Evolutionary conservation across 2,888 invertebrate genomes (phyloP), one percentile per base, ranked within the genome.

Genomic region (Drosophila dives): DNA sequence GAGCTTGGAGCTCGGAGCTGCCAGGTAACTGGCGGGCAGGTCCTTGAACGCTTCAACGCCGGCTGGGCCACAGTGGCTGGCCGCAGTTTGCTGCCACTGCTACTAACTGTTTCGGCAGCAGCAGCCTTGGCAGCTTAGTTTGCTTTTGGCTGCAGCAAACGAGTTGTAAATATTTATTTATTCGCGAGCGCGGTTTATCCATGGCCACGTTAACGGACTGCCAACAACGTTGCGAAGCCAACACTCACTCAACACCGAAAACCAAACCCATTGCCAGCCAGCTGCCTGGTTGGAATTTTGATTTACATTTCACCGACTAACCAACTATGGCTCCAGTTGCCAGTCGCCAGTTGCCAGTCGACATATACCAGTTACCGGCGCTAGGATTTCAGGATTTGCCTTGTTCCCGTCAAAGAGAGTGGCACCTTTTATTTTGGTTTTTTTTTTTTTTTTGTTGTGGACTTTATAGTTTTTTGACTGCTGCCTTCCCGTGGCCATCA

Each of bases 151-250:
- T 87, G 90, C 80, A 86, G 90, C 87, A 87, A 87, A 87, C 87
- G 87, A 87, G 90, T 87, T 87, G 90, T 87, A 87, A 87, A 87
- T 87, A 87, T 87, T 87, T 87, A 87, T 87, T 90, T 87, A 89
- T 87, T 90, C 90, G 81, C 81, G 86, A 73, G 67, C 74, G 87
- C 81, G 90, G 86, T 72, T 83, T 83, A 83, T 79, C 80, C 82
- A 75, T 51, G 71, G 75, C 66, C 82, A 81, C 74, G 79, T 70
- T 73, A 78, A 81, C 81, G 72, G 79, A 73, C 74, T 81, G 81
- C 64, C 72, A 80, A 53, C 77, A 53, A 32, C 58, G 58, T 62
- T 56, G 58, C 38, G 45, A 58, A 45, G 32, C 59, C 45, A n/a
- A 50, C 49, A 40, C 12, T 45, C 45, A 15, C n/a, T n/a, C n/a